These are phyloP conservation scores for Spodoptera frugiperda DNA, from an alignment of 1,140 invertebrate genomes.

Conservation along the genomic window DNA sequence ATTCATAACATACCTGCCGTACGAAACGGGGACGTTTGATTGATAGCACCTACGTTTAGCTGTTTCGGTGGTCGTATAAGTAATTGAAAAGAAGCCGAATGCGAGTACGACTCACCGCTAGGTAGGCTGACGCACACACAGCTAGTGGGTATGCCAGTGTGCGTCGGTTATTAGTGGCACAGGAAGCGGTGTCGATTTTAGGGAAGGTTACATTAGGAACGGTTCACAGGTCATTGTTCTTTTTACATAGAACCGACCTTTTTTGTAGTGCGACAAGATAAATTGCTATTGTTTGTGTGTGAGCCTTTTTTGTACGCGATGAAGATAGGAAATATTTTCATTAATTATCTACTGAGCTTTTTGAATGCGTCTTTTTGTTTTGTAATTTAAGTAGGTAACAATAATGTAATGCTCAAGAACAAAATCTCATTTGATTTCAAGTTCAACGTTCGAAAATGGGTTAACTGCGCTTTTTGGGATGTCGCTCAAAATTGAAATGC, in stretches of 20 bases:
- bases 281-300: constrained; percentile 66
- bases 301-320: constrained; percentile 56
- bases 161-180: constrained; percentile 68
- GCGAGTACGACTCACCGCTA: constrained; percentile 16
- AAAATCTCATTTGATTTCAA: constrained; percentile 35
- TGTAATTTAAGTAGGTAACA: constrained; percentile 8
- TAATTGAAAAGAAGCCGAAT: constrained; percentile 42
- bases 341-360: constrained; percentile 9
- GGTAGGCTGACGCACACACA: constrained; percentile 45
- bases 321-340: constrained; percentile 32
- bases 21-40: constrained; percentile 57
- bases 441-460: constrained; percentile 58
- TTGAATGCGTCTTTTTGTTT: background rate
- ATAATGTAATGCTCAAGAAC: constrained; percentile 37
- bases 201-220: constrained; percentile 77
- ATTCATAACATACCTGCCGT: constrained; percentile 63
- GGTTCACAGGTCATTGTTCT: constrained; percentile 81
- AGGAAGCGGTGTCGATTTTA: constrained; percentile 81
- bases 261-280: constrained; percentile 68
- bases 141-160: constrained; percentile 40
- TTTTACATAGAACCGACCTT: constrained; percentile 67
- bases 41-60: constrained; percentile 47
- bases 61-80: constrained; percentile 33
- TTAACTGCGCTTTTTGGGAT: constrained; percentile 56
- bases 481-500: constrained; percentile 62